Base-by-base conservation (phyloP, 1,140 invertebrate species). In the Hyles euphorbiae region DNA sequence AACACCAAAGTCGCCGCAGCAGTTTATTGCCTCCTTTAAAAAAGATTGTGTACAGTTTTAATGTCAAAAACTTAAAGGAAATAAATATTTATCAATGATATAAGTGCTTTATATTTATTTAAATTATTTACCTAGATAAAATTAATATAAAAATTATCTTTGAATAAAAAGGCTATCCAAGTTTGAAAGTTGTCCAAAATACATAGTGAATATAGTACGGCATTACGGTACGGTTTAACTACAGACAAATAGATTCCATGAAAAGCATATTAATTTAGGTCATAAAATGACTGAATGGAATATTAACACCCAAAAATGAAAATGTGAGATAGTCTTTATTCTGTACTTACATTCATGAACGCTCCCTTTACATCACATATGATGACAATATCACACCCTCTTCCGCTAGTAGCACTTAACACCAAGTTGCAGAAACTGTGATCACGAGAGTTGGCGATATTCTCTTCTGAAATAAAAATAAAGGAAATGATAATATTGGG, bases 391-490 rank as follows among this genome's bases (percentile, higher is more conserved):
- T 61, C 47, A 34, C 65, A 68, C 2, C 65, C 56, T 22, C 43
- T 55, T 6, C 62, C 65, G 5, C 63, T 56, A n/a, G 61, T 66
- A 3, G 34, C 32, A 34, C 11, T 46, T 5, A 61, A 45, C 11
- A 72, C 51, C 50, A 60, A 54, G 44, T 72, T 53, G 22, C 22
- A 10, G 9, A 68, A 66, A 40, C 32, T 58, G 5, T 12, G 6
- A 10, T 68, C 65, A 9, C 63, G 50, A 5, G 66, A 68, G 33
- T 62, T 58, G 0, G 57, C 62, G 40, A 68, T 68, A 22, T 70
- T 58, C 3, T 68, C 57, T 22, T 67, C 64, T 70, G 60, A 52
- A 70, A 67, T 48, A 43, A 49, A 3, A 49, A 8, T 10, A 49
- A 34, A 12, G n/a, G 47, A 3, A 40, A n/a, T 9, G 8, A n/a